Conservation (phyloP, 2,797 vertebrate genomes). For the Miichthys miiuy region DNA sequence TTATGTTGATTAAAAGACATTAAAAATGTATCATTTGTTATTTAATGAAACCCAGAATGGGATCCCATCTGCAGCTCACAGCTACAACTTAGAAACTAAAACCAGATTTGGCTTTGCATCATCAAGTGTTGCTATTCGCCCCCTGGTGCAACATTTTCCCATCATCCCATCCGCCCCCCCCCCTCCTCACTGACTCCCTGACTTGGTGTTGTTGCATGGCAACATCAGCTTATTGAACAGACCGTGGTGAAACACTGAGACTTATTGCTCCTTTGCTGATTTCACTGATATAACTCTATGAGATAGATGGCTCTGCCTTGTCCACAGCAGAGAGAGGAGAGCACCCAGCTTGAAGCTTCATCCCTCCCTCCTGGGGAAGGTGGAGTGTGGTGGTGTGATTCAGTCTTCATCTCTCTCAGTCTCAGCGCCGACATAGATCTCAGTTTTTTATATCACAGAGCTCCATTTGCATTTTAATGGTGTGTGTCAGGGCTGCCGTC, state of each 20-base stretch:
- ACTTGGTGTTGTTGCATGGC: constrained; percentile 46
- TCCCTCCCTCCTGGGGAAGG: constrained; percentile 11
- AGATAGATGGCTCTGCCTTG: constrained; percentile 42
- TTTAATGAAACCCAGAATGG: constrained; percentile 5
- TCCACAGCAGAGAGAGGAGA: constrained; percentile 12
- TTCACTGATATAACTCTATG: constrained; percentile 51
- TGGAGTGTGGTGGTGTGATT: constrained; percentile 58
- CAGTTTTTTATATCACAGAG: constrained; percentile 70
- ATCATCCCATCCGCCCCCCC: constrained; percentile 21
- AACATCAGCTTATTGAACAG: constrained; percentile 47
- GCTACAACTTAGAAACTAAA: background rate
- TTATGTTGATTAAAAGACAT: background rate
- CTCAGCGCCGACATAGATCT: constrained; percentile 70
- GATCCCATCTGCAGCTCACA: constrained; percentile 7
- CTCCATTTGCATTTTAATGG: constrained; percentile 84
- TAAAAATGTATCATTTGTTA: background rate
- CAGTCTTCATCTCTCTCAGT: constrained; percentile 63
- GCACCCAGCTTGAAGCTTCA: constrained; percentile 1
- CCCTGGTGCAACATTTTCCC: constrained; percentile 45
- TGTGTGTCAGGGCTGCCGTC: constrained; percentile 73
- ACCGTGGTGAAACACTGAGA: constrained; percentile 48
- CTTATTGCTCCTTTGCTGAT: constrained; percentile 50
- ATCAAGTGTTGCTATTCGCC: constrained; percentile 3
- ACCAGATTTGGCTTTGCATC: constrained; percentile 21
- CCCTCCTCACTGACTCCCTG: constrained; percentile 1